Conservation (phyloP, 2,113 vertebrate species). For the Trachemys scripta region DNA sequence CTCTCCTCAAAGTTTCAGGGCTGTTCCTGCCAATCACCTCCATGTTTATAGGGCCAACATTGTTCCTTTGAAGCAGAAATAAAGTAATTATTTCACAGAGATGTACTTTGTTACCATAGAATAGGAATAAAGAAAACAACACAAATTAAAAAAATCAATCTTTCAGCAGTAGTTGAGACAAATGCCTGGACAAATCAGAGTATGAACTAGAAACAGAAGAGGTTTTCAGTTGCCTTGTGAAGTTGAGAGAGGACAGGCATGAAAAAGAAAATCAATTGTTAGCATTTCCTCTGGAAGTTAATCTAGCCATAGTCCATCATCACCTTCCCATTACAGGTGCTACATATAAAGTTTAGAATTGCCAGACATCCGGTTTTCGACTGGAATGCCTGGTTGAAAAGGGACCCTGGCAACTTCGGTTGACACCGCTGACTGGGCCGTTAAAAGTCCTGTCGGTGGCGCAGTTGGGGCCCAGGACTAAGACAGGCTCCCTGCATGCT, state of each 20-base stretch:
- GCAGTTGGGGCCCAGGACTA: no score
- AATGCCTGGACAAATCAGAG: background rate
- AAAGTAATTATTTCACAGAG: background rate
- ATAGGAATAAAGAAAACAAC: background rate
- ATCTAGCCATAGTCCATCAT: background rate
- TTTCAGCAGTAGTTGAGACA: background rate
- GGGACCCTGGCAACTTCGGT: no score
- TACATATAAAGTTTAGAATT: background rate
- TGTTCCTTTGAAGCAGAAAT: background rate
- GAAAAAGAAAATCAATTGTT: background rate
- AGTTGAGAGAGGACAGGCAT: no score
- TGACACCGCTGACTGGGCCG: no score
- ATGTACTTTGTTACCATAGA: background rate
- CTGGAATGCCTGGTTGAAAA: no score
- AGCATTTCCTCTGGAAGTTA: background rate
- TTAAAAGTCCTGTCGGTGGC: no score
- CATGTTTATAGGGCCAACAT: no score
- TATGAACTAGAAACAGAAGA: background rate
- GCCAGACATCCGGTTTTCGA: no score
- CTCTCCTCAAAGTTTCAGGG: no score
- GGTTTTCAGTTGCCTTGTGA: background rate
- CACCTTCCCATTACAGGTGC: background rate
- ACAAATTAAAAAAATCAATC: background rate
- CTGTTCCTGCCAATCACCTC: no score
- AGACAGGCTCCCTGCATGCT: no score